Conservation (phyloP, 1,140 invertebrate genomes). For the Heliothis subflexa region DNA sequence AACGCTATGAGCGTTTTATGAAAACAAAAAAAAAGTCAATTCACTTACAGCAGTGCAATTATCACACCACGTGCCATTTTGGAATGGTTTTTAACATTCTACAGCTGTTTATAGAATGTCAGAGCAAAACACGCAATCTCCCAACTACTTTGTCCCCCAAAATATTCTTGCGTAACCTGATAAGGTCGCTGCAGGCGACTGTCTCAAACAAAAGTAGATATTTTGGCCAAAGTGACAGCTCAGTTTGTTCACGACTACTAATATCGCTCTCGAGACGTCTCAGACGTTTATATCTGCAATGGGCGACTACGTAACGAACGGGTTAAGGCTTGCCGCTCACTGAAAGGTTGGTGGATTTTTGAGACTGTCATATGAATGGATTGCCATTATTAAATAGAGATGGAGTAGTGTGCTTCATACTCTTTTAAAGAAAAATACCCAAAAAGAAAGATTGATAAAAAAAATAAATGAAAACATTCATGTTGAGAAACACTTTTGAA, state of each 20-base stretch:
- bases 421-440: too few species aligned
- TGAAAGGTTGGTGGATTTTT: background rate
- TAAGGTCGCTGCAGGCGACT: conserved; percentile 29
- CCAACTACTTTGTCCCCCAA: background rate
- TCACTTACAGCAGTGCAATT: too few species aligned
- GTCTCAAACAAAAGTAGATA: conserved; percentile 58
- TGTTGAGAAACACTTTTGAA: too few species aligned
- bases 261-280: conserved; percentile 60
- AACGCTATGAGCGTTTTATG: too few species aligned
- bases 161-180: conserved; percentile 22
- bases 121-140: background rate
- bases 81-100: too few species aligned
- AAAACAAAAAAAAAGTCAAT: too few species aligned
- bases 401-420: too few species aligned
- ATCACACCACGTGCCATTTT: too few species aligned
- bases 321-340: conserved; percentile 4
- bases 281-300: conserved; percentile 66
- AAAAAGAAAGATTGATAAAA: too few species aligned
- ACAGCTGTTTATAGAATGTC: background rate
- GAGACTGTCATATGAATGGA: too few species aligned
- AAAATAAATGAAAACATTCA: too few species aligned
- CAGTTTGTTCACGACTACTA: conserved; percentile 62
- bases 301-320: conserved; percentile 59
- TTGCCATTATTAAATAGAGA: too few species aligned
- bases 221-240: conserved; percentile 53